Evolutionary conservation across 2,797 vertebrate species (phyloP), one percentile per base, ranked within the genome.

Genomic region (Moxostoma hubbsi): DNA sequence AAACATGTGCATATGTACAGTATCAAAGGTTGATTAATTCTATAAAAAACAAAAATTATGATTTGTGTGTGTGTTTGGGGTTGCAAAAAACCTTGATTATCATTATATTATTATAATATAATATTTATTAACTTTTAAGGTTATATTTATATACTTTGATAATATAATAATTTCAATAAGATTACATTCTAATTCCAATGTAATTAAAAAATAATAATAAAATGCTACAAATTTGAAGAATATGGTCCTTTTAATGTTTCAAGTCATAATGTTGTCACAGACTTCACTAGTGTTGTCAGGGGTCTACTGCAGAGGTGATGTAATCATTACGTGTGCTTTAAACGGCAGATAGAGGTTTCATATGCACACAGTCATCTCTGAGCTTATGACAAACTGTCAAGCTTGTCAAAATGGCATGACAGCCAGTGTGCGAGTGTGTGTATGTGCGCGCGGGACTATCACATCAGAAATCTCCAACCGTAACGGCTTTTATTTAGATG

Each of bases 401-500:
- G 47, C 75, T 82, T 77, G 75, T 81, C 73, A 63, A 65, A 65
- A 74, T 74, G 74, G 58, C 64, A 73, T 67, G 79, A 81, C 77
- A 61, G 50, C 51, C 75, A 77, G 69, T 79, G 70, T 63, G 45
- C 62, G 68, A 47, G 61, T 62, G 36, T 63, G 65, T 49, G 54
- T 71, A 46, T 75, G 59, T 64, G 66, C 24, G 75, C 50, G 73
- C 67, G 77, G 51, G 72, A 57, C 75, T 88, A 91, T 91, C 91
- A 90, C 89, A 88, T 91, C 87, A 84, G 87, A 88, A 90, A 92
- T 92, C 90, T 85, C 86, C 83, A 84, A 13, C 84, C 90, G 62
- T 87, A 85, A 82, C 73, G 74, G 59, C 45, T 86, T 90, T 91
- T 94, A 91, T 93, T 94, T 92, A 90, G 92, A 92, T 87, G 91